phyloP scores from a whole-genome alignment of 1,140 invertebrate genomes.

The Acarapis woodi region DNA sequence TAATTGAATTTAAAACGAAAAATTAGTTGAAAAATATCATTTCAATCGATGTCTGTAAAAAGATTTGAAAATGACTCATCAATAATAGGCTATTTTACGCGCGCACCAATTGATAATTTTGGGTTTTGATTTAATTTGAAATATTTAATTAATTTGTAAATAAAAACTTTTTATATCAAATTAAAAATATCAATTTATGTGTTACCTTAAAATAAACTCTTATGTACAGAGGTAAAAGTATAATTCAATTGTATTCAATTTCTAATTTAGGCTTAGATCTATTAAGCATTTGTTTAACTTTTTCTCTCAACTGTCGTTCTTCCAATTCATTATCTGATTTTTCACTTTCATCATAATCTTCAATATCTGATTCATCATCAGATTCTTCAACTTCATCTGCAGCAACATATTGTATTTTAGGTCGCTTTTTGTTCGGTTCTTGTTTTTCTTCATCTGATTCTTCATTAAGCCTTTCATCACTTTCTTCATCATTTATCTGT shows the following conservation, averaged over 20 bases:
- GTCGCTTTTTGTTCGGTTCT: constrained; percentile 2
- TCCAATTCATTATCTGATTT: constrained; percentile 1
- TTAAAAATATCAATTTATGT: neutral
- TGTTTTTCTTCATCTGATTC: constrained; percentile 4
- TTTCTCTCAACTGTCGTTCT: constrained; percentile 3
- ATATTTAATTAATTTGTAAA: neutral
- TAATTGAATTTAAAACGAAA: constrained; percentile 9
- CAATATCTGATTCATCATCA: constrained; percentile 10
- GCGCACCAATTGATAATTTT: no score
- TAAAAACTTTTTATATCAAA: neutral
- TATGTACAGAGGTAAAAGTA: no score
- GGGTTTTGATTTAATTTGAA: no score
- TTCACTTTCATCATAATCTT: constrained; percentile 8
- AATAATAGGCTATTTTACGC: no score
- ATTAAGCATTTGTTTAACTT: neutral
- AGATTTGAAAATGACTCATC: no score
- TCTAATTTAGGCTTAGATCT: constrained; percentile 10
- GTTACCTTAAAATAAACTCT: constrained; percentile 3
- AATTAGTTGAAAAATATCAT: no score
- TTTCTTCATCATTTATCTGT: constrained; percentile 8
- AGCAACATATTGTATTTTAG: constrained; percentile 11
- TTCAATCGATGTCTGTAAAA: no score
- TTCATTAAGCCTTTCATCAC: constrained; percentile 9
- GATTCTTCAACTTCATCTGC: constrained; percentile 14
- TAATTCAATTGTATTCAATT: constrained; percentile 15